Conservation (phyloP, 2,113 vertebrate genomes). For the Eurypyga helias region DNA sequence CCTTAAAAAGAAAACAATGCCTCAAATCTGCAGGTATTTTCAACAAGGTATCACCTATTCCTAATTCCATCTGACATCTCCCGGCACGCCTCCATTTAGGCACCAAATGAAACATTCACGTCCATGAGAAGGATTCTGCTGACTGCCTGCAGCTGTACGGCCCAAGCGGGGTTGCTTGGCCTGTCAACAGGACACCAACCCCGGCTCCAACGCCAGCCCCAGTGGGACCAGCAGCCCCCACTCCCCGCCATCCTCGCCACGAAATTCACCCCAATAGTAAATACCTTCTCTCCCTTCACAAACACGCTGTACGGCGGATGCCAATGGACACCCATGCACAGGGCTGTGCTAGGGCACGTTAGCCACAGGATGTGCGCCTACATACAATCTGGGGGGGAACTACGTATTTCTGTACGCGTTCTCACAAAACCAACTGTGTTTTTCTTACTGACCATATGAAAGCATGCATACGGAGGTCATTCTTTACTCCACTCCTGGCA, state of each 20-base stretch:
- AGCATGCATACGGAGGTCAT: neutral
- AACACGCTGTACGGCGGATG: fast-evolving
- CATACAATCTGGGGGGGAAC: fast-evolving
- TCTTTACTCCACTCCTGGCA: neutral
- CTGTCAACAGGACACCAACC: no score
- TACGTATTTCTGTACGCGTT: neutral
- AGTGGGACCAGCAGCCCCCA: no score
- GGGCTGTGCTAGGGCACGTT: neutral
- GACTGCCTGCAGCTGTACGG: neutral
- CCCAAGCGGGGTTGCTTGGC: neutral
- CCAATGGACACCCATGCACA: fast-evolving
- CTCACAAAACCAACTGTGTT: neutral
- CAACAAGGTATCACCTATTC: neutral
- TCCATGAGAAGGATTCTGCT: neutral
- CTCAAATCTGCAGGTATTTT: neutral
- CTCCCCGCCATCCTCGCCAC: neutral
- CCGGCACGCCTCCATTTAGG: neutral
- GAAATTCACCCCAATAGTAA: no score
- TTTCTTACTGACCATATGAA: neutral
- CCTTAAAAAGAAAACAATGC: neutral
- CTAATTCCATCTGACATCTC: neutral
- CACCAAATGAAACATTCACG: neutral
- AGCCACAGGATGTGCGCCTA: no score
- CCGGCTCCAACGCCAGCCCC: no score
- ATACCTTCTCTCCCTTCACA: neutral